Evolutionary conservation across 2,113 vertebrate genomes (phyloP).

Genomic region (Leucosticte australis): DNA sequence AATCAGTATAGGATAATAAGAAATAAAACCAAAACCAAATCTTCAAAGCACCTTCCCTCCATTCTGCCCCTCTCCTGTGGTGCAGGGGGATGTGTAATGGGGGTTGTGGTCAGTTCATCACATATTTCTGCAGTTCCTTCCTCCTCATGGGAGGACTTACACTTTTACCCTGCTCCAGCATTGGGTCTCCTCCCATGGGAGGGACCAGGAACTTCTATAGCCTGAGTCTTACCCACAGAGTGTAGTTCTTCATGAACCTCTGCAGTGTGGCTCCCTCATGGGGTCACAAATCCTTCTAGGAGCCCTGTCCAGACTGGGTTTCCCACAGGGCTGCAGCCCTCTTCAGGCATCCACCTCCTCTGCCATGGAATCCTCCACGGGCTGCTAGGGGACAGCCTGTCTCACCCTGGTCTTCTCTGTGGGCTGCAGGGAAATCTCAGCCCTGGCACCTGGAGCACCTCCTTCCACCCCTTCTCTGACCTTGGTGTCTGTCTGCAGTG

Average conservation of each 20-base stretch:
- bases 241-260: neutral
- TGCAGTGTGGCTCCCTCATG: rapidly evolving
- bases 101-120: neutral
- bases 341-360: neutral
- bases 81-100: neutral
- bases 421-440: neutral
- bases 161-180: neutral
- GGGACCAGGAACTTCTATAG: neutral
- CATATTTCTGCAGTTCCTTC: neutral
- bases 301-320: rapidly evolving
- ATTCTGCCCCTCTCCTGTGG: neutral
- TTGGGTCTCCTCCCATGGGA: neutral
- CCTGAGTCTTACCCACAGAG: neutral
- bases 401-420: neutral
- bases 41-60: neutral
- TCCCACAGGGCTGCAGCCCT: neutral
- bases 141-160: neutral
- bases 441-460: neutral
- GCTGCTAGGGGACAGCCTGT: neutral
- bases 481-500: neutral
- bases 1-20: neutral
- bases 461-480: neutral
- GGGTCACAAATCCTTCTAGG: neutral
- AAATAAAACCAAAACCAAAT: neutral
- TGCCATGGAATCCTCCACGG: rapidly evolving